Evolutionary conservation across 2,797 vertebrate species (phyloP), one percentile per base, ranked within the genome.

Genomic region (Rhinophrynus dorsalis): DNA sequence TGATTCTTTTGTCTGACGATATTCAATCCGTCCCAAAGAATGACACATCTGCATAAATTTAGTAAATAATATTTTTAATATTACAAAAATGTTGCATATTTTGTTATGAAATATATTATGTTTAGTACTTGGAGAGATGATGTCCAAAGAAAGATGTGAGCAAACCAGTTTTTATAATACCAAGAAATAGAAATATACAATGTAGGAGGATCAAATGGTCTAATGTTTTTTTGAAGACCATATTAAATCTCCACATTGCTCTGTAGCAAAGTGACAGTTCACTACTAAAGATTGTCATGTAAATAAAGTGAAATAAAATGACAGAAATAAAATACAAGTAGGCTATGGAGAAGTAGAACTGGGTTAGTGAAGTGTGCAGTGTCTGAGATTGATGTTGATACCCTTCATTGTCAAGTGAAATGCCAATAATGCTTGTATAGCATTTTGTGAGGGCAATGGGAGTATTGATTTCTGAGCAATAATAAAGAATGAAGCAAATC

Each of bases 391-490:
- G 92, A 95, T 96, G 92, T 89, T 92, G 93, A 94, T 94, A 92
- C 92, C 90, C 90, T 93, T 92, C 85, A 84, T 90, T 90, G 88
- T 88, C 89, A 91, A 92, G 88, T 86, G 89, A 90, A 92, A 93
- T 93, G 92, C 91, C 93, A 94, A 94, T 95, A 94, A 91, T 91
- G 92, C 93, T 94, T 93, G 94, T 95, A 92, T 92, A 93, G 90
- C 92, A 91, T 92, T 95, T 94, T 93, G 91, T 92, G 93, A 95
- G 92, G 92, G 90, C 93, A 93, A 90, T 92, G 90, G 88, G 89
- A 91, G 85, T 94, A 96, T 96, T 89, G 90, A 96, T 96, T 94
- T 87, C 83, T 85, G 79, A 89, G 87, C 86, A 88, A 91, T 91
- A 91, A 92, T 91, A 92, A 91, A 91, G 89, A 91, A 91, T 90